Evolutionary conservation across 2,113 vertebrate species (phyloP).

Genomic region (Phocoena phocoena): DNA sequence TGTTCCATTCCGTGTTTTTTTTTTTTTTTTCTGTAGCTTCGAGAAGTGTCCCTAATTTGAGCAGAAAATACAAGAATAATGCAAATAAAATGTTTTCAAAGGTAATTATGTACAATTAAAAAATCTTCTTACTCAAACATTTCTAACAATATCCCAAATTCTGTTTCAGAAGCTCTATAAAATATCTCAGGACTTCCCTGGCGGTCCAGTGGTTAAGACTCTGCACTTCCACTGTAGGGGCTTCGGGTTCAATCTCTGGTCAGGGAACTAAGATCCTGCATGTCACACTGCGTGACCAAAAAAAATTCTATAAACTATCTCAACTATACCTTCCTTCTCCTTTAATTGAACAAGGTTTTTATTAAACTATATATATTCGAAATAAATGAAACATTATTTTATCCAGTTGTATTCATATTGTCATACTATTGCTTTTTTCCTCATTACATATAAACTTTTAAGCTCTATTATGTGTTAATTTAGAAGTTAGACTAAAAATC

Average conservation of each 20-base stretch:
- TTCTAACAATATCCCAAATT: background rate
- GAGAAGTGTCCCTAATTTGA: background rate
- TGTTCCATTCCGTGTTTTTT: background rate
- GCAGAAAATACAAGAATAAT: background rate
- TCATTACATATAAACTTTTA: background rate
- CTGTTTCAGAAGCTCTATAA: background rate
- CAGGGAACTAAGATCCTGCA: background rate
- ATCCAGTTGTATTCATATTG: background rate
- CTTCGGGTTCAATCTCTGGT: background rate
- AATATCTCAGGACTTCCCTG: background rate
- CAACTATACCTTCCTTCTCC: background rate
- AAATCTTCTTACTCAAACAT: background rate
- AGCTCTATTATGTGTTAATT: background rate
- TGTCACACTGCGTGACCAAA: too few species aligned
- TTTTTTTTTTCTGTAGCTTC: background rate
- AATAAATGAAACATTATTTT: background rate
- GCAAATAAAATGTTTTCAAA: slow-evolving; percentile 41
- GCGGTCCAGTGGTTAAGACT: background rate
- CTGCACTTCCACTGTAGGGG: background rate
- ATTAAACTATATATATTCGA: background rate
- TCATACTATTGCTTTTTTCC: background rate
- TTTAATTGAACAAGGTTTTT: background rate
- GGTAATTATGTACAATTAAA: background rate
- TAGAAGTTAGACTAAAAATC: slow-evolving; percentile 25
- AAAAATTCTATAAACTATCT: background rate